These are phyloP conservation scores for Rhyacophila evoluta DNA, from an alignment of 2,888 invertebrate species.

Conservation along the genomic window DNA sequence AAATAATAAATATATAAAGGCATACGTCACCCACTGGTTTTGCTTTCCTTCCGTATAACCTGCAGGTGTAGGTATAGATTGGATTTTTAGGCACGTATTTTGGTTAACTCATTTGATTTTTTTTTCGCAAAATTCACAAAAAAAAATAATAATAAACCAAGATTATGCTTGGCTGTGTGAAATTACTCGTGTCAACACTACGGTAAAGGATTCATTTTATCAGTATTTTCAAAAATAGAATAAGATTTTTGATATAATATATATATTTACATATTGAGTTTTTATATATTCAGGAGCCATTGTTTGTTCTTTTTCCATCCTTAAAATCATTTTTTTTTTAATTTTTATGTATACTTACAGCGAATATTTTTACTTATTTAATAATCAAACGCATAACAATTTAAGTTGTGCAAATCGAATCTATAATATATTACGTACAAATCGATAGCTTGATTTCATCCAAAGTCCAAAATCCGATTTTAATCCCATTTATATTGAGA, in stretches of 20 bases:
- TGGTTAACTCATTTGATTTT: background rate
- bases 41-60: background rate
- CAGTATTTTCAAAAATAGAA: background rate
- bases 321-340: too few relatives aligned
- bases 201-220: background rate
- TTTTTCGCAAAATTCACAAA: background rate
- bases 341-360: too few relatives aligned
- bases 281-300: constrained; percentile 7
- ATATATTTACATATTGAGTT: too few relatives aligned
- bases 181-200: constrained; percentile 2
- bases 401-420: too few relatives aligned
- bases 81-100: background rate
- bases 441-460: too few relatives aligned
- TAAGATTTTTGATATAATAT: background rate
- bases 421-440: too few relatives aligned
- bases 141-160: constrained; percentile 6
- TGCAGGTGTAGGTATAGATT: background rate
- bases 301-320: background rate
- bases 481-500: too few relatives aligned
- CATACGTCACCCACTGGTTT: background rate
- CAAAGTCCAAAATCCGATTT: too few relatives aligned
- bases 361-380: too few relatives aligned
- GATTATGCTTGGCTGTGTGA: background rate
- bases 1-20: too few relatives aligned
- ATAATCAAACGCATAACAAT: too few relatives aligned